Evolutionary conservation across 2,888 invertebrate species (phyloP).

Genomic region (Furcula furcula): DNA sequence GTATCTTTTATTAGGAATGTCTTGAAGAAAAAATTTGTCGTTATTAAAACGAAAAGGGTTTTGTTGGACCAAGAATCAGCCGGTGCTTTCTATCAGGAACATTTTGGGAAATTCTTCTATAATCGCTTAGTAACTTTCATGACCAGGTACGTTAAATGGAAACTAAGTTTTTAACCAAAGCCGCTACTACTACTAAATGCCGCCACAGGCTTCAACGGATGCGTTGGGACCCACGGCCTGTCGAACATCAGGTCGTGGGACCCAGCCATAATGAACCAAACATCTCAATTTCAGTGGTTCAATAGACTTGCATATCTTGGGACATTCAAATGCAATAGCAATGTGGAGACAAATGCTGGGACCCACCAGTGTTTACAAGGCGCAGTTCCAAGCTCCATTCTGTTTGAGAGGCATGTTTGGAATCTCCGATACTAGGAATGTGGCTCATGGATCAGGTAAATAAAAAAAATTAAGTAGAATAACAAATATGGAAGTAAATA

Average conservation of each 20-base stretch:
- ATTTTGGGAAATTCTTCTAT: constrained; percentile 91
- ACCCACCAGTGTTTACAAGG: constrained; percentile 93
- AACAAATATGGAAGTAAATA: no score
- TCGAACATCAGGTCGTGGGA: no score
- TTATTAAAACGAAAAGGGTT: constrained; percentile 86
- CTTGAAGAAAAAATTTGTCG: constrained; percentile 86
- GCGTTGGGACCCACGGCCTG: no score
- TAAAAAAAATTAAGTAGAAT: no score
- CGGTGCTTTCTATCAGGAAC: constrained; percentile 90
- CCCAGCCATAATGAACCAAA: no score
- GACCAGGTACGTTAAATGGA: constrained; percentile 83
- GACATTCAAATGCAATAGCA: constrained; percentile 87
- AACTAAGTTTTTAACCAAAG: neutral
- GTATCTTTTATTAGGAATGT: constrained; percentile 85
- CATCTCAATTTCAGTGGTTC: constrained; percentile 90
- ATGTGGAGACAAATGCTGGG: constrained; percentile 94
- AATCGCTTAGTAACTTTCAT: constrained; percentile 91
- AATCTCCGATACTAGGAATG: constrained; percentile 96
- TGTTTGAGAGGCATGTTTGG: constrained; percentile 93
- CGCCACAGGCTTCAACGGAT: no score
- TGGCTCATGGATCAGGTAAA: constrained; percentile 95
- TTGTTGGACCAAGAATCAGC: constrained; percentile 84
- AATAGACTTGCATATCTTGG: constrained; percentile 90
- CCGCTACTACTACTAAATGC: no score
- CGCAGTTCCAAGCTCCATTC: constrained; percentile 89